Conservation (phyloP, 2,888 invertebrate species). For the Diogma glabrata region DNA sequence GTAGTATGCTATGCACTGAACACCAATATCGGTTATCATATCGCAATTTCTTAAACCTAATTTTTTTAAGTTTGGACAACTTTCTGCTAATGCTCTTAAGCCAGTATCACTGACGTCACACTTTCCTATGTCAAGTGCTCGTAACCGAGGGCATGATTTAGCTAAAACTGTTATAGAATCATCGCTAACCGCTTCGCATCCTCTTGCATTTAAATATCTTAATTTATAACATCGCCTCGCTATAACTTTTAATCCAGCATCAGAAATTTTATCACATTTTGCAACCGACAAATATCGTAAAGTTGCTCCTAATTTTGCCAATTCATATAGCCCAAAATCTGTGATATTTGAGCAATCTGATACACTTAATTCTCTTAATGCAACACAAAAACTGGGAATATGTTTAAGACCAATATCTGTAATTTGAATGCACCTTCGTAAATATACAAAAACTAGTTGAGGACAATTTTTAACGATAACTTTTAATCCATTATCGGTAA, state of each 20-base stretch:
- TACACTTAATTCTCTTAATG: slow-evolving; percentile 74
- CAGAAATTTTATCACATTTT: slow-evolving; percentile 85
- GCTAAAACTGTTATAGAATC: slow-evolving; percentile 80
- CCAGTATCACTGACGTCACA: slow-evolving; percentile 89
- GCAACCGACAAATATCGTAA: slow-evolving; percentile 85
- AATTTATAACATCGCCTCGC: slow-evolving; percentile 80
- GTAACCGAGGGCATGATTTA: slow-evolving; percentile 69
- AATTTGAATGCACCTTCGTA: slow-evolving; percentile 77
- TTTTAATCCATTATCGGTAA: slow-evolving; percentile 75
- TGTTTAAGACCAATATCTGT: slow-evolving; percentile 81
- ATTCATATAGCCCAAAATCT: slow-evolving; percentile 81
- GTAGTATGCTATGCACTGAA: slow-evolving; percentile 79
- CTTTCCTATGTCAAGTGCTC: slow-evolving; percentile 84
- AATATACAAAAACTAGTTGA: slow-evolving; percentile 73
- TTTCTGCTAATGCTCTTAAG: slow-evolving; percentile 71
- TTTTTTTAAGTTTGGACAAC: slow-evolving; percentile 83
- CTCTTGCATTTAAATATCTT: slow-evolving; percentile 79
- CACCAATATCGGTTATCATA: slow-evolving; percentile 77
- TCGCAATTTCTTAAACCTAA: slow-evolving; percentile 84
- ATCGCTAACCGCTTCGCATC: slow-evolving; percentile 90
- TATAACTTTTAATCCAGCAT: slow-evolving; percentile 77
- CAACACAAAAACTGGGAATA: slow-evolving; percentile 78
- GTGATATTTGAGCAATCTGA: slow-evolving; percentile 84
- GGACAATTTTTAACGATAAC: slow-evolving; percentile 79
- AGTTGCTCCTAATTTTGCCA: slow-evolving; percentile 80